These are phyloP conservation scores for Bergia sp. DNA, from an alignment of 92 coral and sea anemone species.

Conservation along the genomic window DNA sequence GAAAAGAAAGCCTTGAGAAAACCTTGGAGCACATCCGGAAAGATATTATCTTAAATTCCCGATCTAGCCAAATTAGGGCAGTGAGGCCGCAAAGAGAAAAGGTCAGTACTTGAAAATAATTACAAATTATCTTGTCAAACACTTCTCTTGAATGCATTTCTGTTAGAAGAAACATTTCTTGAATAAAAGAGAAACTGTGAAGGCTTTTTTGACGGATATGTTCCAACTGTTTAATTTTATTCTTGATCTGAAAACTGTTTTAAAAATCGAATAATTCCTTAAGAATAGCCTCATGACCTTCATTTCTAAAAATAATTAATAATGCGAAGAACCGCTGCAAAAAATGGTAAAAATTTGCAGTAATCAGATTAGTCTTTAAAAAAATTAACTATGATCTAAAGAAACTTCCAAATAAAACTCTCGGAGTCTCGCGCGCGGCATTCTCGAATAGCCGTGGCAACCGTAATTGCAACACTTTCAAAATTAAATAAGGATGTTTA, in stretches of 20 bases:
- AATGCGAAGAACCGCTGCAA: neutral
- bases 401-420: neutral
- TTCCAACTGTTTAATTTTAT: neutral
- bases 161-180: too few species aligned
- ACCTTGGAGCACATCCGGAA: slow-evolving; percentile 92
- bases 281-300: neutral
- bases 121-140: slow-evolving; percentile 21
- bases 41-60: slow-evolving; percentile 85
- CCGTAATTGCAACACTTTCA: slow-evolving; percentile 17
- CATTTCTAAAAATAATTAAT: neutral
- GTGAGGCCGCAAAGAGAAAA: slow-evolving; percentile 92
- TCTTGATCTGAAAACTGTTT: neutral
- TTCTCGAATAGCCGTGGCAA: slow-evolving; percentile 8
- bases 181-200: neutral
- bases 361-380: neutral
- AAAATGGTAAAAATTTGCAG: neutral
- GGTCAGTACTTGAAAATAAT: slow-evolving; percentile 57
- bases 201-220: neutral
- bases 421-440: neutral
- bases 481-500: neutral
- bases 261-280: neutral
- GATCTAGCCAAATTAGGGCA: slow-evolving; percentile 73
- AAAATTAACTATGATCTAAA: neutral
- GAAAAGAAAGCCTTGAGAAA: slow-evolving; percentile 89
- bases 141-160: neutral